phyloP scores from a whole-genome alignment of 2,888 invertebrate species.

The Lasius fuliginosus region DNA sequence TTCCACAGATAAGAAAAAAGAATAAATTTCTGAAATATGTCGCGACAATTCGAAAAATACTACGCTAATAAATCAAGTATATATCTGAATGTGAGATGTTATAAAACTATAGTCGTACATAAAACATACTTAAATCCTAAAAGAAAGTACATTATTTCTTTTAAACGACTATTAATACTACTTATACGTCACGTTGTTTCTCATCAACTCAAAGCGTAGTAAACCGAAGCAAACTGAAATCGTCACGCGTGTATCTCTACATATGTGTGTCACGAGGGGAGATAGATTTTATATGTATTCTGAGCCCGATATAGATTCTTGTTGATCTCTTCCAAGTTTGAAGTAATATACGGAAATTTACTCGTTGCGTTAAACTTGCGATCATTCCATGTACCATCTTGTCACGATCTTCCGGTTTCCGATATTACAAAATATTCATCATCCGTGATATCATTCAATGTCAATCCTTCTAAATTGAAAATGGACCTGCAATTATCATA shows the following conservation, averaged over 20 bases:
- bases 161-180: neutral
- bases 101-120: too few relatives aligned
- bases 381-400: neutral
- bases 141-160: neutral
- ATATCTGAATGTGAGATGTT: too few relatives aligned
- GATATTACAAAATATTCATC: neutral
- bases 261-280: neutral
- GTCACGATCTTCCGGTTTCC: neutral
- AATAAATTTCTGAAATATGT: too few relatives aligned
- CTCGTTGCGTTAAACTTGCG: neutral
- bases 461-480: neutral
- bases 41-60: too few relatives aligned
- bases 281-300: neutral
- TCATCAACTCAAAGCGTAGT: neutral
- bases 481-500: neutral
- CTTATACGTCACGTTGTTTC: neutral
- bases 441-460: neutral
- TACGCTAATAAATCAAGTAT: too few relatives aligned
- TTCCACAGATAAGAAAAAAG: too few relatives aligned
- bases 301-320: neutral
- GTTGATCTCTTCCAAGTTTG: neutral
- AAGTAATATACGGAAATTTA: neutral
- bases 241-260: neutral
- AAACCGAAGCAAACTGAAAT: neutral
- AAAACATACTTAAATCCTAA: neutral